Evolutionary conservation across 2,113 vertebrate species (phyloP).

Genomic region (Crotophaga sulcirostris): DNA sequence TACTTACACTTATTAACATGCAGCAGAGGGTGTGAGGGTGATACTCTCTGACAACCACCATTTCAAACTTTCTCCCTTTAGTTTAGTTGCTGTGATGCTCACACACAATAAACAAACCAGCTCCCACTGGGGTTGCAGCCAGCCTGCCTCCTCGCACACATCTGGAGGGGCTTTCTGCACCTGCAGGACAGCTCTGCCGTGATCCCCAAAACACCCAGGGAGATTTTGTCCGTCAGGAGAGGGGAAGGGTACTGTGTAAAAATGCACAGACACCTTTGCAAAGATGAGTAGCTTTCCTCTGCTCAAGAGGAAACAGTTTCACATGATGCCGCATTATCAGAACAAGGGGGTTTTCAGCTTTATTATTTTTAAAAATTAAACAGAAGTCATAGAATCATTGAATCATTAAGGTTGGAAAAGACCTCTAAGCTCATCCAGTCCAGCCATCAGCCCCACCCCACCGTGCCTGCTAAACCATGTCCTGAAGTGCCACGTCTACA

Average conservation of each 20-base stretch:
- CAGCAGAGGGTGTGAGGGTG: neutral
- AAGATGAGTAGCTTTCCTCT: neutral
- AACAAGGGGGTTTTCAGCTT: neutral
- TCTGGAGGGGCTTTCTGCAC: neutral
- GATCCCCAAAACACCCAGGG: fast-evolving
- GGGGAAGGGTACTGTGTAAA: neutral
- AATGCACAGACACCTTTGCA: neutral
- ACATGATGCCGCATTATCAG: neutral
- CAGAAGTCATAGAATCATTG: neutral
- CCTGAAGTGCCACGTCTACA: too few species aligned
- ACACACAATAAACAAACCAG: neutral
- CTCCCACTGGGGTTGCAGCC: neutral
- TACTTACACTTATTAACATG: neutral
- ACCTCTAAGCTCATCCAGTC: too few species aligned
- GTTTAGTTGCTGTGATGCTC: neutral
- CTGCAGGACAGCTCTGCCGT: neutral
- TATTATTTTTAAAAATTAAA: neutral
- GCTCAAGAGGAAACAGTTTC: neutral
- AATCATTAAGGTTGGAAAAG: too few species aligned
- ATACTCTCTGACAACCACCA: neutral
- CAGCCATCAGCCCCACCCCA: too few species aligned
- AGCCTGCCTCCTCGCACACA: neutral
- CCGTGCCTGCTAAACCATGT: too few species aligned
- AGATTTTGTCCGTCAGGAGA: neutral
- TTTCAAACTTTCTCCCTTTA: neutral